phyloP scores from a whole-genome alignment of 2,797 vertebrate genomes.

The Pitangus sulphuratus region DNA sequence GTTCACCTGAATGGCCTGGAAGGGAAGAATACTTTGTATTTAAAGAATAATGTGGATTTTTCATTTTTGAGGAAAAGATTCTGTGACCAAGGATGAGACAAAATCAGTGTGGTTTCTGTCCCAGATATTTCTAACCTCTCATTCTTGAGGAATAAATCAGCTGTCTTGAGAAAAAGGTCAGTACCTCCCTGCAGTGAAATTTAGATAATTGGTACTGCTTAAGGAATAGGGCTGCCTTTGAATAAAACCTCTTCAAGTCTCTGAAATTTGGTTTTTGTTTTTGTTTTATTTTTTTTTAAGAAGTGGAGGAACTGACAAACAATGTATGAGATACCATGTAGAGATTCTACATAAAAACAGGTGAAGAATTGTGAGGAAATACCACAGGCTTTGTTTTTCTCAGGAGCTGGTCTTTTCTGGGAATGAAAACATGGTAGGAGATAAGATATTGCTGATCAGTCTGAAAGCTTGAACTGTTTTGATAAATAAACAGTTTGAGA shows the following conservation, averaged over 20 bases:
- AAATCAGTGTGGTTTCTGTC: neutral
- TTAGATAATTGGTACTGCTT: neutral
- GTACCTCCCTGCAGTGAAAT: neutral
- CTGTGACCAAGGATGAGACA: neutral
- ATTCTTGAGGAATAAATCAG: neutral
- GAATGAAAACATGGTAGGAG: neutral
- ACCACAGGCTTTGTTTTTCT: neutral
- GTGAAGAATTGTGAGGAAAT: neutral
- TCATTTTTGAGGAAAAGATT: neutral
- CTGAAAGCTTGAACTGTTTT: neutral
- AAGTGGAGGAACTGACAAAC: neutral
- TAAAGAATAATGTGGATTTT: neutral
- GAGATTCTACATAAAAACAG: neutral
- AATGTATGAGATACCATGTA: neutral
- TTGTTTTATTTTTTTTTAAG: neutral
- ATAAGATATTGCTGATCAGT: neutral
- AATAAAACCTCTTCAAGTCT: neutral
- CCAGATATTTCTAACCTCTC: neutral
- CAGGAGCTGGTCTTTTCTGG: neutral
- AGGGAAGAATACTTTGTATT: neutral
- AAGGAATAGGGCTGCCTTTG: neutral
- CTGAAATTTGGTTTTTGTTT: neutral
- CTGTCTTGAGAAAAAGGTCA: slow-evolving; percentile 2
- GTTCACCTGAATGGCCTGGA: neutral
- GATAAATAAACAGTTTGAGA: neutral